Evolutionary conservation across 2,888 invertebrate genomes (phyloP), one percentile per base, ranked within the genome.

Genomic region (Diloba caeruleocephala): DNA sequence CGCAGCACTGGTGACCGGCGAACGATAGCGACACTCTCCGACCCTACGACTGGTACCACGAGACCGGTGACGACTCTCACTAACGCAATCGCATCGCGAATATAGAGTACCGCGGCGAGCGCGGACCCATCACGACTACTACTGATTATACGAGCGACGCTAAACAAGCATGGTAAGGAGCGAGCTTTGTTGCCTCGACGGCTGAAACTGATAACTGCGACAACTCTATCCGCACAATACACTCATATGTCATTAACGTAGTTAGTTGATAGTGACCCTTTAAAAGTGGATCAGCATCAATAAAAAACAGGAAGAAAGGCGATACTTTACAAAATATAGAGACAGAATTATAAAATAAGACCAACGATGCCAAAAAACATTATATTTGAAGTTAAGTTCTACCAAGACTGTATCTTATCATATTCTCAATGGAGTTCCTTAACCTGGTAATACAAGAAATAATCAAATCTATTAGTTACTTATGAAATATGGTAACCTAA

Each of bases 11-110:
- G 84, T 84, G 85, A 80, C 84, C 86, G 88, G 82, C 90, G 91
- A 85, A 91, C 90, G 92, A 92, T 92, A 92, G 90, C 87, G 83
- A 81, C 81, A 79, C 82, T 78, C 82, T 78, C 82, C 90, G 90
- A 89, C 90, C 90, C 90, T 86, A 82, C 71, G 73, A 68, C 89
- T 80, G 75, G 76, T 89, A 92, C 92, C 85, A 87, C 82, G 85
- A 79, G 43, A 84, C 72, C 64, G 67, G 53, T 69, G 67, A 67
- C 85, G 81, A 79, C 68, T 72, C 73, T 53, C 66, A 57, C 59
- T 51, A 67, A 73, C 81, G 78, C 69, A 68, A 70, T 60, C 51
- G 42, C 70, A 77, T 78, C 80, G 76, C 69, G 55, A 61, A 56
- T 49, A 57, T 44, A 9, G 54, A 67, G 49, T 52, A 44, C 46